Evolutionary conservation across 1,140 invertebrate species (phyloP), one percentile per base, ranked within the genome.

Genomic region (Drosophila sechellia): DNA sequence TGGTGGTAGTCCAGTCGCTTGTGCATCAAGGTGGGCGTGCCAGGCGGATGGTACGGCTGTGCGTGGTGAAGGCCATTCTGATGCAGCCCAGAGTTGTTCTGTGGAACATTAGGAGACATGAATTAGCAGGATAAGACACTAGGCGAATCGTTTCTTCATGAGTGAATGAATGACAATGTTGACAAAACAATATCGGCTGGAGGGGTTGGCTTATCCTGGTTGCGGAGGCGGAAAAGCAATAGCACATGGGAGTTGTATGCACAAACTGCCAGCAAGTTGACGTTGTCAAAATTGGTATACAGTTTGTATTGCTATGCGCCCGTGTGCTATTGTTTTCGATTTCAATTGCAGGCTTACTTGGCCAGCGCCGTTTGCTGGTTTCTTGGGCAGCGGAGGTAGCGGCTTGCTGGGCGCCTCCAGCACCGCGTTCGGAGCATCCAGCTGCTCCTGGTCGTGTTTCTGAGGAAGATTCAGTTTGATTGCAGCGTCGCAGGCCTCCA

Each of bases 41-140:
- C 81, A 12, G 86, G 90, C 12, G 91, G 63, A 58, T 90, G 87
- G 55, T 92, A 92, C 4, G 91, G 90, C 61, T 91, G 90, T 27
- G 90, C 90, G 56, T 91, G 90, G 49, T 91, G 90, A 60, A 91
- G 57, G 10, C 90, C 90, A 3, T 79, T 71, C 46, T 90, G 86
- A 48, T 90, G 86, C 43, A 87, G 68, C 4, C 52, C 85, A 10
- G 68, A 65, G 53, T 74, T 84, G 48, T 46, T 70, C 86, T 89
- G 40, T 35, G 34, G 5, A 53, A 10, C 35, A n/a, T 15, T 48
- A 42, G 15, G 27, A 17, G 15, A 20, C 15, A 15, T 1, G 25
- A 1, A 34, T 6, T 10, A 20, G 17, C 13, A 50, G 6, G 13
- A n/a, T 31, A 5, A 5, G 37, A 5, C 27, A 17, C n/a, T 11